A percentile compares a stretch with the other conserved stretches of the same genome.
phyloP scores from a whole-genome alignment of 2,113 vertebrate genomes.

The Semicossyphus pulcher region DNA sequence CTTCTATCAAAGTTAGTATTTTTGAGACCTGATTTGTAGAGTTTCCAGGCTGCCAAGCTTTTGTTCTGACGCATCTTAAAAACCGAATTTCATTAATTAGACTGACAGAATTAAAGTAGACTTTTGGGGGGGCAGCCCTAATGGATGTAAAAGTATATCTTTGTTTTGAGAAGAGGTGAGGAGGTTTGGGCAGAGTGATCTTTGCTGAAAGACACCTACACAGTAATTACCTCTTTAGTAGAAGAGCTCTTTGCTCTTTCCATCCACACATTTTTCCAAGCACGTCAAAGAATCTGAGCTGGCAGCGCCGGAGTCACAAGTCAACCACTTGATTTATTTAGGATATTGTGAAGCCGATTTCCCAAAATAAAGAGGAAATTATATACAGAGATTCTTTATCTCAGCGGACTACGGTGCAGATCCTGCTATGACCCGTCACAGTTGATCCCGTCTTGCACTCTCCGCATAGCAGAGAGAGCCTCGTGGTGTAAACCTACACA shows the following conservation, averaged over 20 bases:
- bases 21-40: too few relatives aligned
- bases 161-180: neutral
- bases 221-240: slow-evolving; percentile 4
- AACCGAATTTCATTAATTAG: too few relatives aligned
- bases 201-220: slow-evolving; percentile 33
- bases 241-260: slow-evolving; percentile 42
- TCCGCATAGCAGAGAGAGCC: neutral
- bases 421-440: neutral
- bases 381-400: neutral
- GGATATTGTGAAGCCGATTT: neutral
- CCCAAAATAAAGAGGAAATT: neutral
- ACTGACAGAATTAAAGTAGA: too few relatives aligned
- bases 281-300: neutral
- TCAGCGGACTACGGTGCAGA: neutral
- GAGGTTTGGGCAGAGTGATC: slow-evolving; percentile 3
- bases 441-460: neutral
- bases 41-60: too few relatives aligned
- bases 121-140: neutral
- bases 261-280: slow-evolving; percentile 59
- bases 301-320: neutral
- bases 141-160: neutral
- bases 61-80: too few relatives aligned
- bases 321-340: neutral
- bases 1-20: too few relatives aligned
- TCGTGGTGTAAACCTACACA: neutral